These are phyloP conservation scores for Myotis lucifugus DNA, from an alignment of 2,113 vertebrate genomes.

Conservation along the genomic window DNA sequence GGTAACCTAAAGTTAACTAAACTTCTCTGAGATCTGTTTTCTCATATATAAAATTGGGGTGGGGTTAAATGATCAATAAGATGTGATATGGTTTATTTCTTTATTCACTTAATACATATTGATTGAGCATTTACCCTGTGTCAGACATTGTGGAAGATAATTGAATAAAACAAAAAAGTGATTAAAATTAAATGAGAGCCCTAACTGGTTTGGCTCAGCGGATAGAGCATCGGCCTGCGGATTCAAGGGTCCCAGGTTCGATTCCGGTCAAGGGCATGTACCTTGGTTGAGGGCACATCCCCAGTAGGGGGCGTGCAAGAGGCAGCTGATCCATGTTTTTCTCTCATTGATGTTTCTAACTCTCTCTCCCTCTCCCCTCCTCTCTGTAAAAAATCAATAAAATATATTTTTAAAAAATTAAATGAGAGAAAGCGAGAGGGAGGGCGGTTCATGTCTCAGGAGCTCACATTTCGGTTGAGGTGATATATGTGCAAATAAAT, in stretches of 20 bases:
- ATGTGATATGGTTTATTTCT: background rate
- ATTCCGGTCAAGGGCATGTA: too few relatives aligned
- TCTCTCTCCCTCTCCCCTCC: too few relatives aligned
- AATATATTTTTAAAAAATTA: too few relatives aligned
- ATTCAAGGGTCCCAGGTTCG: too few relatives aligned
- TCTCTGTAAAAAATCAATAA: too few relatives aligned
- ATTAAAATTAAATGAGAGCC: conserved; percentile 30
- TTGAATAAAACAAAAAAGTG: background rate
- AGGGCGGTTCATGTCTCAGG: background rate
- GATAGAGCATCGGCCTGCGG: too few relatives aligned
- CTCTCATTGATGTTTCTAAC: too few relatives aligned
- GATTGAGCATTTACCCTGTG: background rate
- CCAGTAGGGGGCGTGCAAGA: too few relatives aligned
- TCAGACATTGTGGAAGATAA: background rate
- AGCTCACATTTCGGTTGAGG: background rate
- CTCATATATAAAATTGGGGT: background rate
- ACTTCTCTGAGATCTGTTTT: background rate
- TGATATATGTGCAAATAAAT: background rate
- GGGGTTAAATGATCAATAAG: background rate
- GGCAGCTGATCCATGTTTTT: too few relatives aligned
- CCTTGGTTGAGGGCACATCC: too few relatives aligned
- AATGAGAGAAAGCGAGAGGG: background rate
- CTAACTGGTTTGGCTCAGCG: too few relatives aligned
- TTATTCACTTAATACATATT: background rate
- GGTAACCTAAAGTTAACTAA: background rate